These are phyloP conservation scores for Clostera curtula DNA, from an alignment of 2,888 invertebrate genomes.

Conservation along the genomic window DNA sequence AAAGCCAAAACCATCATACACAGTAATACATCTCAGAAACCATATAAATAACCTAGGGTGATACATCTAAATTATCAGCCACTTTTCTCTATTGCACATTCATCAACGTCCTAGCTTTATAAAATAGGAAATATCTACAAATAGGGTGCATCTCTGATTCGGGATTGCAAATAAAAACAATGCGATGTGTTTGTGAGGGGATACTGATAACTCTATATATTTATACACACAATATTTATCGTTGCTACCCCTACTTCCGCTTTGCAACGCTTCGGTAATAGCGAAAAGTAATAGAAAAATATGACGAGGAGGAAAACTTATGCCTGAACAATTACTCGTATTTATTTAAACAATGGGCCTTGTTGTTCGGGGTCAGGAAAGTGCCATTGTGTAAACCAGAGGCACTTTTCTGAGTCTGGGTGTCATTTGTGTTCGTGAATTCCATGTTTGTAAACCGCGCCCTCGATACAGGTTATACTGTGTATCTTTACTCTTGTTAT, in stretches of 20 bases:
- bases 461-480: too few relatives aligned
- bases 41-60: constrained; percentile 16
- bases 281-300: constrained; percentile 22
- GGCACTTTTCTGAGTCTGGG: too few relatives aligned
- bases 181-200: constrained; percentile 28
- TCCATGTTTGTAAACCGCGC: too few relatives aligned
- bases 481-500: too few relatives aligned
- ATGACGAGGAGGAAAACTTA: constrained; percentile 9
- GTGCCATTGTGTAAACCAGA: too few relatives aligned
- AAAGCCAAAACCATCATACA: too few relatives aligned
- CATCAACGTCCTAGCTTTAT: constrained; percentile 42
- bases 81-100: constrained; percentile 45
- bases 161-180: constrained; percentile 34
- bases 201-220: constrained; percentile 33
- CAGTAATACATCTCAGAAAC: constrained; percentile 11
- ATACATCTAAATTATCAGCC: constrained; percentile 55
- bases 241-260: constrained; percentile 21
- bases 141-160: constrained; percentile 63
- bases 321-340: constrained; percentile 1
- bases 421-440: too few relatives aligned
- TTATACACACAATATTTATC: constrained; percentile 43
- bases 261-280: constrained; percentile 28
- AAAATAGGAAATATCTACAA: constrained; percentile 37
- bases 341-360: background rate
- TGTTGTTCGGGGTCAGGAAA: too few relatives aligned